Conservation (phyloP, 2,113 vertebrate species). For the Pipra filicauda region DNA sequence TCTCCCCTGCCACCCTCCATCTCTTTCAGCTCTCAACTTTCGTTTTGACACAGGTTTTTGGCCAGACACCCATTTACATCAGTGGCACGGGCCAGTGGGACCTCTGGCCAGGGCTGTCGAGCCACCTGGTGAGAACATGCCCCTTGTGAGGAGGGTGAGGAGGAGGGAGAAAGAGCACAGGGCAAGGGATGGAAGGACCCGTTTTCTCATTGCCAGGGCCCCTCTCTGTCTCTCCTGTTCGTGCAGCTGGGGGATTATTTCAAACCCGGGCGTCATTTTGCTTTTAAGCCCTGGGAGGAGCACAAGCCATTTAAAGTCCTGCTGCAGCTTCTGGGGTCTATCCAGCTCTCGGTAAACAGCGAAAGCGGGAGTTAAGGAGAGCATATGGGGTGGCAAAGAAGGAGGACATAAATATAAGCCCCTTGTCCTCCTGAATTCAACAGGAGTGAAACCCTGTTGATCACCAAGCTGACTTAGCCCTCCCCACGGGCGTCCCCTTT, state of each 20-base stretch:
- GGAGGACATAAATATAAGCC: neutral
- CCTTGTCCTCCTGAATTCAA: neutral
- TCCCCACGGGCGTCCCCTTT: fast-evolving
- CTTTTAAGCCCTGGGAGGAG: neutral
- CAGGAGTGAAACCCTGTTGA: neutral
- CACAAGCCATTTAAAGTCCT: neutral
- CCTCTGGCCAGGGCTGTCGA: slow-evolving; percentile 73
- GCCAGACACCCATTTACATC: slow-evolving; percentile 73
- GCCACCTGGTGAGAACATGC: slow-evolving; percentile 54
- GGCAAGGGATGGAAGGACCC: neutral
- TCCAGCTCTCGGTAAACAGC: neutral
- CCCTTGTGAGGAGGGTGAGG: neutral
- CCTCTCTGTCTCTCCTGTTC: neutral
- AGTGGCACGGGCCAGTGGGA: slow-evolving; percentile 55
- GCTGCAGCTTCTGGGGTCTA: neutral
- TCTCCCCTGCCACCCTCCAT: neutral
- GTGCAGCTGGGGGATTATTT: neutral
- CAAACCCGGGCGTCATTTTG: neutral
- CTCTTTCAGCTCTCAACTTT: neutral
- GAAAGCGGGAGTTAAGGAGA: neutral
- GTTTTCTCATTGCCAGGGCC: neutral
- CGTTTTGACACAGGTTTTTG: slow-evolving; percentile 67
- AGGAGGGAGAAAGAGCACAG: neutral
- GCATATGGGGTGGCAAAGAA: neutral
- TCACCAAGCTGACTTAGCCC: neutral